These are phyloP conservation scores for Grantiella picta DNA, from an alignment of 2,113 vertebrate species.

Conservation along the genomic window DNA sequence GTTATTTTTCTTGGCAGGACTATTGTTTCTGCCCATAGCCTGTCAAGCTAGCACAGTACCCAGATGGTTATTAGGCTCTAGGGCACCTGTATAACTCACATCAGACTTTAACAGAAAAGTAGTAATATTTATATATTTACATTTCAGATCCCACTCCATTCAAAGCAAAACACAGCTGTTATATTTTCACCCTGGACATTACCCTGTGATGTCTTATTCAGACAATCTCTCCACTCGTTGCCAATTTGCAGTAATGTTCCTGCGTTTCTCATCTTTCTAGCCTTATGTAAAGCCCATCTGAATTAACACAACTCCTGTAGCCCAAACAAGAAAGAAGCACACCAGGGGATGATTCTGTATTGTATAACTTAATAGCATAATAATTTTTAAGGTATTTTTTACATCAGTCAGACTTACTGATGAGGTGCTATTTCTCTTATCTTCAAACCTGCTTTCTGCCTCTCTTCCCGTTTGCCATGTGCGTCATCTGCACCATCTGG, in stretches of 20 bases:
- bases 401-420: not conserved
- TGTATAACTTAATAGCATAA: not conserved
- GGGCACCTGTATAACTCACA: constrained; percentile 25
- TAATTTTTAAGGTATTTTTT: not conserved
- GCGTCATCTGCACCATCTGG: not conserved
- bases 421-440: not conserved
- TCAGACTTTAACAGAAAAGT: constrained; percentile 9
- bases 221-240: not conserved
- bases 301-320: not conserved
- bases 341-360: not conserved
- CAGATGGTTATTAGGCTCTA: constrained; percentile 44
- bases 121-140: constrained; percentile 37
- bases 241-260: not conserved
- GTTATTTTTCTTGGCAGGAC: constrained; percentile 42
- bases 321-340: not conserved
- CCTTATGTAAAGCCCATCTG: not conserved
- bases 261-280: not conserved
- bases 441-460: not conserved
- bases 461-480: not conserved
- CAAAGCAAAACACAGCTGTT: constrained; percentile 38
- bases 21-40: constrained; percentile 26
- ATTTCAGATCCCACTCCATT: not conserved
- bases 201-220: not conserved
- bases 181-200: not conserved
- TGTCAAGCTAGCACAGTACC: constrained; percentile 3